phyloP scores from a whole-genome alignment of 2,113 vertebrate species.

The Pantherophis guttatus region DNA sequence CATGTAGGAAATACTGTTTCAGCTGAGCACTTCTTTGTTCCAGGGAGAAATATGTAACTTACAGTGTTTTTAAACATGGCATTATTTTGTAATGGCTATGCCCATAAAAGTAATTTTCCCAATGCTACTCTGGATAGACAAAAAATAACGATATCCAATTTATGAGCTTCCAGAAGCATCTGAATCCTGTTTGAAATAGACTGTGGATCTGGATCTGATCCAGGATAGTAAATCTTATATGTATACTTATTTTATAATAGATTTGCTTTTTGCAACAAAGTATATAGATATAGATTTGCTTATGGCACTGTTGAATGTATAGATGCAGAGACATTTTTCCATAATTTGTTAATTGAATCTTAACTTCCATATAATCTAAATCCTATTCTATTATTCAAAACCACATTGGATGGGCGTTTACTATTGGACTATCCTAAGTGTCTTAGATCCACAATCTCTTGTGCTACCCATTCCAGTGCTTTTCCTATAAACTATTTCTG shows the following conservation, averaged over 20 bases:
- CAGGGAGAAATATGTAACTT: neutral
- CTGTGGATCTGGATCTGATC: neutral
- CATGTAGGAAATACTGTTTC: neutral
- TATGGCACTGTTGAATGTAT: neutral
- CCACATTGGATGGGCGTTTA: neutral
- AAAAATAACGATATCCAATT: neutral
- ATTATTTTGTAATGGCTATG: neutral
- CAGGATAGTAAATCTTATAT: neutral
- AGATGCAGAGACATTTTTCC: neutral
- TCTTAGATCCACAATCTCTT: neutral
- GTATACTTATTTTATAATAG: neutral
- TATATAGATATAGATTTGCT: neutral
- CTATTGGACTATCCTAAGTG: neutral
- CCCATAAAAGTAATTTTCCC: neutral
- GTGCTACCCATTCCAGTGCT: neutral
- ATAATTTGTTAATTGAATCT: neutral
- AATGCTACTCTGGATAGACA: neutral
- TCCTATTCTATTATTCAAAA: neutral
- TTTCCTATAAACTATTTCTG: neutral
- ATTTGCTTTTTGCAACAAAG: neutral
- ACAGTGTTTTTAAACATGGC: neutral
- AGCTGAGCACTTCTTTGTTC: neutral
- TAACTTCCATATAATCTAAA: neutral
- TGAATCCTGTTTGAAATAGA: neutral
- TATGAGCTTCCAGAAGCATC: neutral